Evolutionary conservation across 2,797 vertebrate genomes (phyloP).

Genomic region (Lutjanus argentimaculatus): DNA sequence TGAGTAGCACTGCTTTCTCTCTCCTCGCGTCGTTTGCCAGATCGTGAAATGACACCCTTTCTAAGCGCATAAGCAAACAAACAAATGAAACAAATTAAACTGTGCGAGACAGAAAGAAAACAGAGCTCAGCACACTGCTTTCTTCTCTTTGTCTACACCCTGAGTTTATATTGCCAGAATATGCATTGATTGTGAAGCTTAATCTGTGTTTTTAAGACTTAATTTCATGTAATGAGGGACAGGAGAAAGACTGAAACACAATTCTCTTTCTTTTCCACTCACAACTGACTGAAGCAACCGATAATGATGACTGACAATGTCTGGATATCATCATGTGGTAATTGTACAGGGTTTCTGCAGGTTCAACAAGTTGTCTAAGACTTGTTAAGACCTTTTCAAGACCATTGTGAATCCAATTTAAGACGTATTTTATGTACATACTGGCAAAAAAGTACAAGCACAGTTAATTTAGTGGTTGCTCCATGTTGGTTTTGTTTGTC

Average conservation of each 20-base stretch:
- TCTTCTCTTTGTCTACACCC: background rate
- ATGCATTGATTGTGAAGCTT: background rate
- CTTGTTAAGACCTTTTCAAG: too few species aligned
- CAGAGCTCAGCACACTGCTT: background rate
- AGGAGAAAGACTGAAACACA: background rate
- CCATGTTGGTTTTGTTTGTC: too few species aligned
- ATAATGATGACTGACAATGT: background rate
- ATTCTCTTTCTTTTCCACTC: background rate
- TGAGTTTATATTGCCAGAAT: background rate
- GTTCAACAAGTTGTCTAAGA: too few species aligned
- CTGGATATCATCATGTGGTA: too few species aligned
- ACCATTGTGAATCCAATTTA: too few species aligned
- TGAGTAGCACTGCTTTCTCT: background rate
- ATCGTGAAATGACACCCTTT: background rate
- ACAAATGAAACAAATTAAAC: background rate
- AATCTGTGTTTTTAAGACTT: background rate
- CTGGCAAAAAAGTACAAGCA: too few species aligned
- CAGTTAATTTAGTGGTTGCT: too few species aligned
- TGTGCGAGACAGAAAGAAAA: background rate
- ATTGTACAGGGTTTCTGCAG: too few species aligned
- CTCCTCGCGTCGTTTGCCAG: background rate
- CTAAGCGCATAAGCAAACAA: constrained; percentile 6
- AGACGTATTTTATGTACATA: too few species aligned
- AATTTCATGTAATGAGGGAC: background rate
- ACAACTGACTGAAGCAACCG: background rate